Conservation (phyloP, 2,797 vertebrate species). For the Pagetopsis macropterus region DNA sequence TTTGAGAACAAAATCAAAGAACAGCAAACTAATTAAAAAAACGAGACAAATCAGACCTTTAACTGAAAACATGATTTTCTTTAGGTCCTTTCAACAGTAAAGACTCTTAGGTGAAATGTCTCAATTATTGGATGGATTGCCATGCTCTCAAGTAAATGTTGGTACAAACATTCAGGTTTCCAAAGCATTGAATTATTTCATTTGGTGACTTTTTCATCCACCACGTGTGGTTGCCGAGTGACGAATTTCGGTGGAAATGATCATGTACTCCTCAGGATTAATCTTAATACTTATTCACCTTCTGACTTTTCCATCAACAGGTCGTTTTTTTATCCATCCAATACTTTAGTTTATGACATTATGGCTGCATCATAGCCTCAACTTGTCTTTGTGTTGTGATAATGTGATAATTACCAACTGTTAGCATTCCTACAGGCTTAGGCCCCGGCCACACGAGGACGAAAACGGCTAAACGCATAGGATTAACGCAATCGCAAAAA, state of each 20-base stretch:
- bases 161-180: too few relatives aligned
- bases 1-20: background rate
- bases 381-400: too few relatives aligned
- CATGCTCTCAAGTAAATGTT: background rate
- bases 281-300: too few relatives aligned
- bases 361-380: background rate
- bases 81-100: too few relatives aligned
- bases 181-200: background rate
- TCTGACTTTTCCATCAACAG: background rate
- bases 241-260: background rate
- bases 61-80: too few relatives aligned
- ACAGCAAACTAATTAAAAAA: background rate
- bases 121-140: background rate
- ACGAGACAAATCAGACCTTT: too few relatives aligned
- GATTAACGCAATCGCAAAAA: too few relatives aligned
- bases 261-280: background rate
- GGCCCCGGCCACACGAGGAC: too few relatives aligned
- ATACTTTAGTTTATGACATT: background rate
- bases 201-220: background rate
- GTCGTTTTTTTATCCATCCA: background rate
- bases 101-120: background rate
- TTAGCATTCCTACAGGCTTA: too few relatives aligned
- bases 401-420: too few relatives aligned
- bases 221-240: background rate
- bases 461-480: too few relatives aligned